A percentile compares a stretch with the other conserved stretches of the same genome.
Conservation (phyloP, 1,140 invertebrate species). For the Pissodes strobi region DNA sequence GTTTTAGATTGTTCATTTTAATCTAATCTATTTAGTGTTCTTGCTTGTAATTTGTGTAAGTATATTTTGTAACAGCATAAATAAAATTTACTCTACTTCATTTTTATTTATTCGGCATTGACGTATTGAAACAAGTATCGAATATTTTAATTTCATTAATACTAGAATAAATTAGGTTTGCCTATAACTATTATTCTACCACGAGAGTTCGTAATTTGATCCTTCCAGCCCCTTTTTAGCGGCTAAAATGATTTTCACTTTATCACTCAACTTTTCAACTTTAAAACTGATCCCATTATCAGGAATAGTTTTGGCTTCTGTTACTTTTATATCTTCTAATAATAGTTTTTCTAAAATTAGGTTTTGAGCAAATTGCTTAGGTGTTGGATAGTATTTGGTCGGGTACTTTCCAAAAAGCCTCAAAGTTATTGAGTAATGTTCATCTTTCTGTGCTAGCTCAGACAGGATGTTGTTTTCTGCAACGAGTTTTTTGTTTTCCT, state of each 20-base stretch:
- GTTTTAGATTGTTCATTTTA: too few relatives aligned
- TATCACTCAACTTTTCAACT: constrained; percentile 34
- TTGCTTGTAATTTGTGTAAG: too few relatives aligned
- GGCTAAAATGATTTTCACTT: constrained; percentile 32
- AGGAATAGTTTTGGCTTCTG: constrained; percentile 24
- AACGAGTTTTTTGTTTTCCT: constrained; percentile 2
- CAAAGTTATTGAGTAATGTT: neutral
- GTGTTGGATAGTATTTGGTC: neutral
- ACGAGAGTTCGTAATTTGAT: constrained; percentile 22
- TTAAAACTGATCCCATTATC: constrained; percentile 37
- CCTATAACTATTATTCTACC: too few relatives aligned
- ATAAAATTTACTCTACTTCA: too few relatives aligned
- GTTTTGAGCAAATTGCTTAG: constrained; percentile 10
- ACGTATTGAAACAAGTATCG: too few relatives aligned
- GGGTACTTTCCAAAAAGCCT: constrained; percentile 22
- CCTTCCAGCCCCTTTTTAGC: constrained; percentile 30
- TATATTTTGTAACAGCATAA: too few relatives aligned
- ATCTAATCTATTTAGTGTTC: too few relatives aligned
- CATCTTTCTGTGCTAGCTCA: constrained; percentile 17
- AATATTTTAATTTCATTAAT: too few relatives aligned
- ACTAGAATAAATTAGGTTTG: too few relatives aligned
- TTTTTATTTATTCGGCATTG: too few relatives aligned
- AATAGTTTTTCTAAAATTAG: constrained; percentile 30
- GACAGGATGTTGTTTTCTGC: constrained; percentile 16
- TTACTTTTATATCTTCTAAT: constrained; percentile 17